Evolutionary conservation across 2,888 invertebrate genomes (phyloP), one percentile per base, ranked within the genome.

Genomic region (Pollenia labialis): DNA sequence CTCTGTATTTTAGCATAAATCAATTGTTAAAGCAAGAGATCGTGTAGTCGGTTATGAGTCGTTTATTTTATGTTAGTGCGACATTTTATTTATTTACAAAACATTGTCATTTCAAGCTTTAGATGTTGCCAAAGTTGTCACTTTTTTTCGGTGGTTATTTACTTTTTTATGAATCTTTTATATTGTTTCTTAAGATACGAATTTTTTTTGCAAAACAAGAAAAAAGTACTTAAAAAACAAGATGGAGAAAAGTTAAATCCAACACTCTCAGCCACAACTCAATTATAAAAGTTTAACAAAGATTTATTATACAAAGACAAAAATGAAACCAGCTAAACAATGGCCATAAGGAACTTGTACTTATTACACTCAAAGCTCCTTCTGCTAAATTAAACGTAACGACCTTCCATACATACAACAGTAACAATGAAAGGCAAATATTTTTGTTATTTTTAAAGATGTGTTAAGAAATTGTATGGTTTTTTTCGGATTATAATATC

Each of bases 261-360:
- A 64, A 76, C 71, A 62, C 23, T 80, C 79, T 54, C 40, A 66
- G 62, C 81, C 81, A 64, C 81, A 85, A 85, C 85, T 85, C 85
- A 81, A 85, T 81, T 85, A 72, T 71, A 85, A 85, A 81, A 81
- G 74, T 81, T 80, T 64, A 80, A 85, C 75, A 81, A 81, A 81
- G 85, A 85, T 85, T 85, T 85, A 85, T 76, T 56, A n/a, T 64
- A 12, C 54, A 76, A 46, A n/a, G 56, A 56, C 56, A 64, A 66
- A 71, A 56, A 69, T 80, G 68, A 80, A 81, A 58, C 48, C 64
- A 75, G 62, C 42, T 58, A 44, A 75, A 66, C 64, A 76, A 66
- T 76, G 54, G 64, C 32, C 64, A 76, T 44, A 66, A 76, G 54
- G 16, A 56, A 66, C 52, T 16, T 54, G 18, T n/a, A 44, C 12